Percentiles rank a stretch among this genome's conserved stretches.
phyloP scores from a whole-genome alignment of 2,888 invertebrate species.

The Agrotis segetum region DNA sequence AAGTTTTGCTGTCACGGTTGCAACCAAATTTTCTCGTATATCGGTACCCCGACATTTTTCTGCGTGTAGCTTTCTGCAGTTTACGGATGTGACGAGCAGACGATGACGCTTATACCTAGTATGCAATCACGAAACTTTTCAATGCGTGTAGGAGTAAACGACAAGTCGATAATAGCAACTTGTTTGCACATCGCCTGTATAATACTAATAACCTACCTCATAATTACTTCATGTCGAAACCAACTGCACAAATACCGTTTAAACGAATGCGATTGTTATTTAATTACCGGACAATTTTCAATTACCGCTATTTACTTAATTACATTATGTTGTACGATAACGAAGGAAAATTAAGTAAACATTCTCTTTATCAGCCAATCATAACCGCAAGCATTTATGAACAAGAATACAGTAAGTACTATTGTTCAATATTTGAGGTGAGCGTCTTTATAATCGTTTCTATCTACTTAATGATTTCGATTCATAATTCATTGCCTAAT shows the following conservation, averaged over 20 bases:
- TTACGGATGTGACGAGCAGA: constrained; percentile 27
- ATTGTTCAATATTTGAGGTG: constrained; percentile 23
- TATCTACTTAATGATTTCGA: constrained; percentile 30
- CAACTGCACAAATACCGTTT: constrained; percentile 17
- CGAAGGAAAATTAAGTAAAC: neutral
- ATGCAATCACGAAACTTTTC: constrained; percentile 40
- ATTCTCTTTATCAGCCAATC: constrained; percentile 24
- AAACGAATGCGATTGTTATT: constrained; percentile 27
- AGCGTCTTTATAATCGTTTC: constrained; percentile 27
- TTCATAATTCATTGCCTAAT: constrained; percentile 47
- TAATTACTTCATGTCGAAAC: constrained; percentile 24
- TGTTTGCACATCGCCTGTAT: constrained; percentile 12
- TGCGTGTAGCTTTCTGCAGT: constrained; percentile 27
- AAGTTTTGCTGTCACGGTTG: too few species aligned
- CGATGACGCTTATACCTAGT: constrained; percentile 17
- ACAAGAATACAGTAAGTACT: neutral
- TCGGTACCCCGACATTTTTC: too few species aligned
- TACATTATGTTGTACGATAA: constrained; percentile 12
- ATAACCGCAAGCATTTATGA: constrained; percentile 14
- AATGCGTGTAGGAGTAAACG: constrained; percentile 28
- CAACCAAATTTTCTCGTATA: too few species aligned
- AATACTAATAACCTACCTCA: constrained; percentile 9
- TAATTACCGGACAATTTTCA: constrained; percentile 23
- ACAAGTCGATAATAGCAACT: constrained; percentile 17
- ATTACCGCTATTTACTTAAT: constrained; percentile 36